Percentiles rank a stretch among this genome's conserved stretches.
Evolutionary conservation across 2,113 vertebrate species (phyloP).

Genomic region (Larimichthys polyactis): DNA sequence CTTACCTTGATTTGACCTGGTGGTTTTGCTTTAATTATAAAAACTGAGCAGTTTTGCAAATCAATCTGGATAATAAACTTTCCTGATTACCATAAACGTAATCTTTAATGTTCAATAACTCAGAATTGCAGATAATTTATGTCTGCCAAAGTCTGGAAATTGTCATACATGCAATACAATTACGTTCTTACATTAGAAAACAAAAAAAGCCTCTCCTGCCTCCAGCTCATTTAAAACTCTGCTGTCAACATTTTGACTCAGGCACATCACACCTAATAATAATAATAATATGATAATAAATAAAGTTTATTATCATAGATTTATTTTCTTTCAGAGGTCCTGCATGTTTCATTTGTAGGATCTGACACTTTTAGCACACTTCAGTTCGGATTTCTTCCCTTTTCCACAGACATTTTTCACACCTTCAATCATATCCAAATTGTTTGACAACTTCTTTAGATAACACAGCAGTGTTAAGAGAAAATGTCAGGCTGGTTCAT

Average conservation of each 20-base stretch:
- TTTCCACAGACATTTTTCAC: background rate
- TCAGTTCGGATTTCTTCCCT: background rate
- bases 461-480: conserved; percentile 2
- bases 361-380: no score
- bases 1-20: conserved; percentile 3
- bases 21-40: background rate
- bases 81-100: background rate
- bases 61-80: background rate
- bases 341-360: background rate
- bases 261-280: no score
- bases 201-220: no score
- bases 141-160: no score
- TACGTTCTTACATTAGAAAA: no score
- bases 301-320: no score
- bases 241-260: no score
- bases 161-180: no score
- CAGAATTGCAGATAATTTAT: no score
- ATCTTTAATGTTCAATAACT: background rate
- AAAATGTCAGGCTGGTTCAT: conserved; percentile 11
- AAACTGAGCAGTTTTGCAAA: background rate
- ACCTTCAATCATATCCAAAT: background rate
- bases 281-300: no score
- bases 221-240: no score
- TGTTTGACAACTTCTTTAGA: conserved; percentile 23
- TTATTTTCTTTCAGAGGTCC: background rate